Percentiles rank a stretch among this genome's conserved stretches.
Evolutionary conservation across 2,888 invertebrate species (phyloP).

Genomic region (Marronus borbonicus): DNA sequence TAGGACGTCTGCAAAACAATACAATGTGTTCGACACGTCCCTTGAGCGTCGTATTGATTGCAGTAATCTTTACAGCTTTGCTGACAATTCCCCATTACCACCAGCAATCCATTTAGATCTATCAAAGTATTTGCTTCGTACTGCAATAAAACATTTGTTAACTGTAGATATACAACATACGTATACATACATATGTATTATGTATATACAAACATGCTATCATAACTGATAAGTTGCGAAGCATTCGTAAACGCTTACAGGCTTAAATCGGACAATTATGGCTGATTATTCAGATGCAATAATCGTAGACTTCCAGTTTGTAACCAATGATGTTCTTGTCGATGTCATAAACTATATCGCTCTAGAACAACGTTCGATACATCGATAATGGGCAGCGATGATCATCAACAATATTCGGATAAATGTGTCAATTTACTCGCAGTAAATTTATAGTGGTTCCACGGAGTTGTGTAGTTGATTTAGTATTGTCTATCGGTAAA

Average conservation of each 20-base stretch:
- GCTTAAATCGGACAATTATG: constrained; percentile 14
- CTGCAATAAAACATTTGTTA: background rate
- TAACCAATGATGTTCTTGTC: background rate
- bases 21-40: constrained; percentile 1
- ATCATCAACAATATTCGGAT: constrained; percentile 33
- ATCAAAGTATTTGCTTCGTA: background rate
- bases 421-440: constrained; percentile 31
- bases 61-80: constrained; percentile 3
- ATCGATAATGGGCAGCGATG: constrained; percentile 14
- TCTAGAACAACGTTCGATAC: background rate
- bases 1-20: background rate
- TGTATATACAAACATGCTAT: background rate
- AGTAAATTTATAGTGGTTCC: constrained; percentile 4
- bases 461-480: constrained; percentile 19
- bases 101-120: background rate
- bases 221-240: constrained; percentile 7
- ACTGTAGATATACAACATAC: background rate
- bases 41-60: background rate
- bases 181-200: too few relatives aligned
- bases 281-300: background rate
- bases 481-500: constrained; percentile 48
- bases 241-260: background rate
- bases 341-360: constrained; percentile 23
- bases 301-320: constrained; percentile 12
- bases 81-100: background rate